Percentiles rank a stretch among this genome's conserved stretches.
phyloP scores from a whole-genome alignment of 2,797 vertebrate genomes.

The Halcyon smyrnensis region DNA sequence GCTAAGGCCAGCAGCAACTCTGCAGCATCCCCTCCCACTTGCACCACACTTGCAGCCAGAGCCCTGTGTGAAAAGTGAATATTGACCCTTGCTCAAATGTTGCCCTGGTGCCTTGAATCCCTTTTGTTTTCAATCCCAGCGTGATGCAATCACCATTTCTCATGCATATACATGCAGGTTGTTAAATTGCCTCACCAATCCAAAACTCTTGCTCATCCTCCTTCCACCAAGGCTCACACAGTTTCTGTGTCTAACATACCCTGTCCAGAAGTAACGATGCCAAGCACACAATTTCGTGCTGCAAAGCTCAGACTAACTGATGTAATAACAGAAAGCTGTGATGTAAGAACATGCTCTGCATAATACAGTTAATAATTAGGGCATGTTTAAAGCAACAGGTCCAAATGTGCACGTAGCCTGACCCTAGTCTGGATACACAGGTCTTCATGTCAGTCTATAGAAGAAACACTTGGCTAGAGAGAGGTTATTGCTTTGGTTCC shows the following conservation, averaged over 20 bases:
- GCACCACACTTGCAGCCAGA: background rate
- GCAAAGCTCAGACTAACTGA: background rate
- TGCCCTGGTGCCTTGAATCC: background rate
- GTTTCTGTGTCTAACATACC: background rate
- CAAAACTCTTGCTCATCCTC: background rate
- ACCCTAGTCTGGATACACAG: background rate
- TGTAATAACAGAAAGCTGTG: background rate
- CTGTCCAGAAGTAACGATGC: background rate
- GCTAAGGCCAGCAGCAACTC: background rate
- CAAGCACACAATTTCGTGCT: background rate
- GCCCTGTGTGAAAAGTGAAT: background rate
- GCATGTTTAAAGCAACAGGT: background rate
- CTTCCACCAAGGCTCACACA: background rate
- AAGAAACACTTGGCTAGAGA: background rate
- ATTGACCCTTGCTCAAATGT: background rate
- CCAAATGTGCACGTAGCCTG: background rate
- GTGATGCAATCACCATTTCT: background rate
- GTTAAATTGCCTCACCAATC: background rate
- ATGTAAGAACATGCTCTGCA: background rate
- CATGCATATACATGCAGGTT: too few relatives aligned
- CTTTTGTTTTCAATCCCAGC: background rate
- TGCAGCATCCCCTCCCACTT: background rate
- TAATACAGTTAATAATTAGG: background rate
- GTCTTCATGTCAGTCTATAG: background rate
- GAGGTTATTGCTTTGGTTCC: background rate